These are phyloP conservation scores for Poeciliopsis retropinna DNA, from an alignment of 2,113 vertebrate genomes.

Conservation along the genomic window DNA sequence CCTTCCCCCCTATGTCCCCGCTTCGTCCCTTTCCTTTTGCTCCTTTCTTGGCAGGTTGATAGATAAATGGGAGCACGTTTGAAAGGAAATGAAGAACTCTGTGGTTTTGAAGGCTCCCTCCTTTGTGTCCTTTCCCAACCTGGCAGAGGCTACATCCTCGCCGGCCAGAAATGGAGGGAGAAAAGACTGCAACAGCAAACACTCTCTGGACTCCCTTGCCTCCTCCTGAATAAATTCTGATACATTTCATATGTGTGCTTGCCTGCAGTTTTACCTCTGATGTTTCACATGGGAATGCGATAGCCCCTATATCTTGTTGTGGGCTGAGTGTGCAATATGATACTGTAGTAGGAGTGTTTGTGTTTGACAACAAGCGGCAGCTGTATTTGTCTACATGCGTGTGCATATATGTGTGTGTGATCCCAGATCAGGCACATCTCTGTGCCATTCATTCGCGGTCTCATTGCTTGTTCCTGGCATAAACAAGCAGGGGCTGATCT, in stretches of 20 bases:
- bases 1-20: no score
- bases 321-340: constrained; percentile 35
- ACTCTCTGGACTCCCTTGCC: constrained; percentile 16
- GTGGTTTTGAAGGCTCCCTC: constrained; percentile 47
- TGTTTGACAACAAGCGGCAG: constrained; percentile 40
- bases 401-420: constrained; percentile 9
- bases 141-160: constrained; percentile 48
- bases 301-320: constrained; percentile 9
- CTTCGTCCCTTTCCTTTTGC: constrained; percentile 18
- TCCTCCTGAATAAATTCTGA: constrained; percentile 17
- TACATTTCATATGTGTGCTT: constrained; percentile 8
- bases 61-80: constrained; percentile 43
- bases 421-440: constrained; percentile 50
- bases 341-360: constrained; percentile 48
- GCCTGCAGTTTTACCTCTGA: constrained; percentile 11
- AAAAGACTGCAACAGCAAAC: constrained; percentile 23
- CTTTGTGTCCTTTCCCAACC: constrained; percentile 58
- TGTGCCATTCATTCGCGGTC: constrained; percentile 14
- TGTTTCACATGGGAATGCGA: constrained; percentile 28
- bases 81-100: constrained; percentile 46
- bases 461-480: constrained; percentile 39
- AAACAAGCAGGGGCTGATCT: constrained; percentile 61
- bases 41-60: constrained; percentile 43
- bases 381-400: constrained; percentile 45
- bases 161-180: constrained; percentile 37